Conservation (phyloP, 2,113 vertebrate species). For the Cathartes aura region DNA sequence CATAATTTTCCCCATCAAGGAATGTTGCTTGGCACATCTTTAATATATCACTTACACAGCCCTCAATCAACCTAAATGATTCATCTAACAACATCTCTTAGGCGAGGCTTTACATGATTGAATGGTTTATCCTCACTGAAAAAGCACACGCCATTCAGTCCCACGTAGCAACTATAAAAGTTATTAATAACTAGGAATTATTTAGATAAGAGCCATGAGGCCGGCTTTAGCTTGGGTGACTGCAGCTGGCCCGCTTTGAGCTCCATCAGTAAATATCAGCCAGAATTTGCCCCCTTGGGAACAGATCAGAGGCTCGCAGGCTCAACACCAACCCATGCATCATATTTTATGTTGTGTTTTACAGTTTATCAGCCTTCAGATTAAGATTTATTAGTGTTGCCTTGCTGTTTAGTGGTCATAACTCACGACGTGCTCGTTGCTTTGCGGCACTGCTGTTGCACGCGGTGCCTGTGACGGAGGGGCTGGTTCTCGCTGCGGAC, state of each 20-base stretch:
- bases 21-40: slow-evolving; percentile 59
- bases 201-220: slow-evolving; percentile 21
- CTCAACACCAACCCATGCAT: slow-evolving; percentile 13
- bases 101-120: slow-evolving; percentile 24
- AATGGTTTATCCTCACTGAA: slow-evolving; percentile 40
- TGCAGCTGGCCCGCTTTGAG: slow-evolving; percentile 12
- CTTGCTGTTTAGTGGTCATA: slow-evolving; percentile 2
- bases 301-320: slow-evolving; percentile 28
- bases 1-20: slow-evolving; percentile 62
- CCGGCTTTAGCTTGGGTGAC: neutral
- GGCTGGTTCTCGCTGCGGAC: neutral
- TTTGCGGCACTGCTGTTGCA: neutral
- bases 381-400: slow-evolving; percentile 52
- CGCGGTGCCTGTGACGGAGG: rapidly evolving
- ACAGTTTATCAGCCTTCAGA: slow-evolving; percentile 36
- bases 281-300: slow-evolving; percentile 26
- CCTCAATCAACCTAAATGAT: slow-evolving; percentile 61
- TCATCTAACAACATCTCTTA: slow-evolving; percentile 43
- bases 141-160: slow-evolving; percentile 39
- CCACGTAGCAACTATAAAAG: slow-evolving; percentile 41
- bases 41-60: slow-evolving; percentile 56
- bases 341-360: slow-evolving; percentile 57
- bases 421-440: neutral
- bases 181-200: slow-evolving; percentile 62
- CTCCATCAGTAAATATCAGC: neutral